These are phyloP conservation scores for Herminia tarsipennalis DNA, from an alignment of 2,888 invertebrate species.

Conservation along the genomic window DNA sequence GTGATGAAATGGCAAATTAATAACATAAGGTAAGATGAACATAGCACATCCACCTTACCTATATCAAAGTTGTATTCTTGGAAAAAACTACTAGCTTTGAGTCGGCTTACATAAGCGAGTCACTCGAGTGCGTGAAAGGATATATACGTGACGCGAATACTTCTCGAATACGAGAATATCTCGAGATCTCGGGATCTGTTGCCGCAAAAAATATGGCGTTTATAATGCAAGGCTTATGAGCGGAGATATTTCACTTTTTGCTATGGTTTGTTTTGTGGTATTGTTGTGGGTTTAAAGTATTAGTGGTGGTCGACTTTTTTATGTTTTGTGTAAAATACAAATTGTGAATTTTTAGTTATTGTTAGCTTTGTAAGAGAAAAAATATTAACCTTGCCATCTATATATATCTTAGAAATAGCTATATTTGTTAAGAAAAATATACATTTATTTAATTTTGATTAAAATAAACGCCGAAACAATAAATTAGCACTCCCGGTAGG, in stretches of 20 bases:
- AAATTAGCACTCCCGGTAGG: no score
- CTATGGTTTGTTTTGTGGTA: slow-evolving; percentile 1
- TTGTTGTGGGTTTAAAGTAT: slow-evolving; percentile 2
- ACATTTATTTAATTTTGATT: no score
- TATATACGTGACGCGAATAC: slow-evolving; percentile 12
- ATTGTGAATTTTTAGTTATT: neutral
- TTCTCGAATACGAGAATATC: neutral
- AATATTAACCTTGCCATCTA: no score
- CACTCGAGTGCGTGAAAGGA: slow-evolving; percentile 9
- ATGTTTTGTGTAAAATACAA: neutral
- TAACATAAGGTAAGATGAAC: no score
- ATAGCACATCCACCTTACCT: neutral
- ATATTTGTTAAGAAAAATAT: no score
- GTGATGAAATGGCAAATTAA: no score
- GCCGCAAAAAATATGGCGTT: slow-evolving; percentile 11
- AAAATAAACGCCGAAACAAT: no score
- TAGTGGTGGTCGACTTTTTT: no score
- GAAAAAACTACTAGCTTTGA: slow-evolving; percentile 8
- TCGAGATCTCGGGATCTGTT: slow-evolving; percentile 9
- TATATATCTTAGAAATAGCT: no score
- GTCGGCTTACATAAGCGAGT: slow-evolving; percentile 15
- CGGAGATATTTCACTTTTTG: slow-evolving; percentile 13
- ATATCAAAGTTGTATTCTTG: slow-evolving; percentile 1
- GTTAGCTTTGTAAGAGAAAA: no score
- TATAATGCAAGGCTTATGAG: slow-evolving; percentile 16